Percentiles rank a stretch among this genome's conserved stretches.
These are phyloP conservation scores for Eupristina koningsbergeri DNA, from an alignment of 1,140 invertebrate species.

Conservation along the genomic window DNA sequence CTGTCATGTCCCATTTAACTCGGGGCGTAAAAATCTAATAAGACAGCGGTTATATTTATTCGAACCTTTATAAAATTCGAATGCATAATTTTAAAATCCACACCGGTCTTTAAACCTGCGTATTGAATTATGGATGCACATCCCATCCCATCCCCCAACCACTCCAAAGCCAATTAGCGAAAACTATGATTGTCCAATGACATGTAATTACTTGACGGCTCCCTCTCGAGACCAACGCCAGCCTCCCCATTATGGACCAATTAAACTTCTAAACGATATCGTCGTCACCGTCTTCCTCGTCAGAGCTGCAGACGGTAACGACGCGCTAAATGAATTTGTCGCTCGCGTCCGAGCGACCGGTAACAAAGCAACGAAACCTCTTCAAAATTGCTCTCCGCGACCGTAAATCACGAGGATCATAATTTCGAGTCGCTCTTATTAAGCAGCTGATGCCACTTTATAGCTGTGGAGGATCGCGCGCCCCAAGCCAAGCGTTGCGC, in stretches of 20 bases:
- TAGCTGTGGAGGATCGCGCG: neutral
- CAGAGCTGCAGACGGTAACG: neutral
- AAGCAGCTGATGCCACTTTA: neutral
- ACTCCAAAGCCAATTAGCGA: no score
- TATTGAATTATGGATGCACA: no score
- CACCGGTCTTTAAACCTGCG: no score
- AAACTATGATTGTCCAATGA: neutral
- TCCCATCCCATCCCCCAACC: no score
- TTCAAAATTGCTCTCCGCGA: neutral
- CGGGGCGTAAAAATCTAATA: neutral
- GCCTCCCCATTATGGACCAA: neutral
- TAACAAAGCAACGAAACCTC: neutral
- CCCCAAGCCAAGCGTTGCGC: no score
- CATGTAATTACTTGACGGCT: neutral
- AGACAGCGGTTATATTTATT: neutral
- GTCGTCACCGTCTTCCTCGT: neutral
- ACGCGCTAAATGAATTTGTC: constrained; percentile 33
- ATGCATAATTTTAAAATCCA: no score
- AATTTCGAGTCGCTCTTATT: constrained; percentile 28
- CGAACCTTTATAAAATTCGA: no score
- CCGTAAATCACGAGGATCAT: constrained; percentile 27
- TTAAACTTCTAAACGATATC: neutral
- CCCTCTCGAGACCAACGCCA: neutral
- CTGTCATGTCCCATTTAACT: neutral
- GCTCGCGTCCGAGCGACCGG: neutral